Evolutionary conservation across 1,140 invertebrate species (phyloP).

Genomic region (Calosoma granatense): DNA sequence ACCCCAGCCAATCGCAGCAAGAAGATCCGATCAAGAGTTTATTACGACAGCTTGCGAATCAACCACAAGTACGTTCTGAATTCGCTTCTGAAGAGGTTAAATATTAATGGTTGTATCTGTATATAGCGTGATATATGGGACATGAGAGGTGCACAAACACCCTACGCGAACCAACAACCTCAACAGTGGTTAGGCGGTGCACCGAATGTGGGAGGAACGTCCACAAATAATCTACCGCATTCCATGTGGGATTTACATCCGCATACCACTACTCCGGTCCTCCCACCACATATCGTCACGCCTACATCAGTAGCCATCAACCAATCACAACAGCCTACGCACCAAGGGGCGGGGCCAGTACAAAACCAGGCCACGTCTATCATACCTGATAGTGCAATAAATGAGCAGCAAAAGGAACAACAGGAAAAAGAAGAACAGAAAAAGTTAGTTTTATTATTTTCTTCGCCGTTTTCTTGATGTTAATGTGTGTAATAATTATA

Average conservation of each 20-base stretch:
- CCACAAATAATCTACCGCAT: neutral
- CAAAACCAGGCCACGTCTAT: neutral
- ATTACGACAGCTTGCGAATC: conserved; percentile 38
- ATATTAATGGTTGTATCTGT: neutral
- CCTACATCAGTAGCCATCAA: conserved; percentile 4
- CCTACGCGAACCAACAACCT: neutral
- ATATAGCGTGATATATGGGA: neutral
- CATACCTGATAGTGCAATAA: neutral
- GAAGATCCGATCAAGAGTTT: conserved; percentile 42
- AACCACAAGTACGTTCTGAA: conserved; percentile 16
- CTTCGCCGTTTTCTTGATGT: conserved; percentile 10
- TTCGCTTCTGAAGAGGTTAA: neutral
- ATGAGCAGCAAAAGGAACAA: conserved; percentile 13
- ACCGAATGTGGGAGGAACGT: neutral
- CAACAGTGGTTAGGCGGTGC: neutral
- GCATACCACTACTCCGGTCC: neutral
- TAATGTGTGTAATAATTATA: conserved; percentile 16
- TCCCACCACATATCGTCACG: conserved; percentile 1
- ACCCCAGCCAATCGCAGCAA: conserved; percentile 24
- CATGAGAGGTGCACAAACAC: neutral
- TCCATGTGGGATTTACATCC: neutral
- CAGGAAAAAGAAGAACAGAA: conserved; percentile 17
- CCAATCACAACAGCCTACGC: conserved; percentile 12
- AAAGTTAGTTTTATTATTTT: conserved; percentile 7
- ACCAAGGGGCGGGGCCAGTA: neutral